Base-by-base conservation (phyloP, 2,113 vertebrate species). In the Campylorhamphus procurvoides region DNA sequence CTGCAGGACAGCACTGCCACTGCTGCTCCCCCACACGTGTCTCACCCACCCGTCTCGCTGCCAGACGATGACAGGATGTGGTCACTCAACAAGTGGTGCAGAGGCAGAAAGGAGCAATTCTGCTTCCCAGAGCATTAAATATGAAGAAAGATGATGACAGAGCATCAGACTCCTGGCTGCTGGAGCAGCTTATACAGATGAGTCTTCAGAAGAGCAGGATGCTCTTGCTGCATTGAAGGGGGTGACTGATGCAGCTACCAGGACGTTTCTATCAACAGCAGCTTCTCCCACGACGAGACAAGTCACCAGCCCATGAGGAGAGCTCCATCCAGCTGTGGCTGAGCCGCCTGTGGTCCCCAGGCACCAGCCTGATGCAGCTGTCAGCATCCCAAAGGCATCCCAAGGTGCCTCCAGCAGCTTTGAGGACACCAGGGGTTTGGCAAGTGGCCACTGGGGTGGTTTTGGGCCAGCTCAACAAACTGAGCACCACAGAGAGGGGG, bases 151-250 rank as follows among this genome's bases (percentile, higher is more conserved):
- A 78, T 33, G 93, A 89, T 93, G 93, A 91, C 90, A 73, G 82
- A 92, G 83, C 81, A 83, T 5, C 95, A 78, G 87, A 69, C 53
- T 84, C 7, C 76, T 7, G 64, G 56, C 92, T 92, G 89, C 86
- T 28, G 16, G 55, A n/a, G 66, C 33, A 72, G 76, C 84, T 89
- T 35, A 78, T 69, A 23, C 59, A 71, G 69, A 75, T 29, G 63
- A 77, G 67, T 67, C 91, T 71, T 69, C 94, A 85, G 37, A 42
- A 71, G 83, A 95, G 84, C 12, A 72, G 28, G 92, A 92, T 35
- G 47, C 49, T 40, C 35, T 1, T 73, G 91, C 81, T 33, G 64
- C 79, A 39, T 78, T 12, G 18, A 44, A 55, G 77, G 92, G 74
- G 95, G 62, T 47, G 88, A 53, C 55, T 89, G 84, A 88, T 62